Evolutionary conservation across 2,888 invertebrate species (phyloP), one percentile per base, ranked within the genome.

Genomic region (Ennomos fuscantarius): DNA sequence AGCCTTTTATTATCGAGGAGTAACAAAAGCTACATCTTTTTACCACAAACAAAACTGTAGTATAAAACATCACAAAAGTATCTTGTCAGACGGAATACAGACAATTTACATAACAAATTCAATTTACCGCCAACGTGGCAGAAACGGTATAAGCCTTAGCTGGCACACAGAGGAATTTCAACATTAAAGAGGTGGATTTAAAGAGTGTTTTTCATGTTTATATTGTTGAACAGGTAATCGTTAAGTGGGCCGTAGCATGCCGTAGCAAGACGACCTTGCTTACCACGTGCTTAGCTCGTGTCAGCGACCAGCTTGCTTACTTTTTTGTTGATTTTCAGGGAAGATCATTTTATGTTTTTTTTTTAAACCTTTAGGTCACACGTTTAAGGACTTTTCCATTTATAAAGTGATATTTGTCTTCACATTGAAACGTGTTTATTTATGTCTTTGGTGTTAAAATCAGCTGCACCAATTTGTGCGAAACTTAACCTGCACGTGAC

Each of bases 271-370:
- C 81, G 86, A 80, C 86, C 86, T 86, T 86, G 86, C 73, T 50
- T 11, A 65, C 79, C 86, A 85, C 84, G 86, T 86, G 85, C 71
- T 76, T 24, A 46, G 55, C 46, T 59, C 79, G 78, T 82, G 81
- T 69, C 67, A 69, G 65, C 66, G 70, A 55, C 58, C 39, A 49
- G 51, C 49, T 53, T 45, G 45, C 33, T 50, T 53, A 49, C 24
- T 49, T 33, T 37, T 49, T 55, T 57, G 54, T 48, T 15, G 46
- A 34, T 52, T 53, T 55, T 45, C 40, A 24, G 15, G 15, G 3
- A 15, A 3, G 3, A 15, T 15, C 6, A 24, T 24, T 24, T 24
- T 24, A 24, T 24, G 5, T 24, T 24, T 24, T 24, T 24, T 24
- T 6, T 24, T 24, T 24, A 24, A 24, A 24, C 24, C 24, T 24